These are phyloP conservation scores for Monochamus saltuarius DNA, from an alignment of 1,140 invertebrate genomes.

Conservation along the genomic window DNA sequence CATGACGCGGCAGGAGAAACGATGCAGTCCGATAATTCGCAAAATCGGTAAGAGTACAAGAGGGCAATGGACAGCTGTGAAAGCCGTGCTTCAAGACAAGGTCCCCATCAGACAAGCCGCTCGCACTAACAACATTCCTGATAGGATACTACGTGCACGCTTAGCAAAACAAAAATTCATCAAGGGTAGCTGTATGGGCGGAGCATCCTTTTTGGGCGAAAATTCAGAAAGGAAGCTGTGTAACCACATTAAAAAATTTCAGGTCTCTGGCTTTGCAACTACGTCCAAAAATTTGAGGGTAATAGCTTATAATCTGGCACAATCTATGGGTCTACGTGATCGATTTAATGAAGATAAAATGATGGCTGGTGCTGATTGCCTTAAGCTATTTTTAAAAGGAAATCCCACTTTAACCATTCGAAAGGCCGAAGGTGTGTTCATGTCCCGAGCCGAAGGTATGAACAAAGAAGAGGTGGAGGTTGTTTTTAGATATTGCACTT, in stretches of 20 bases:
- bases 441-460: slow-evolving; percentile 19
- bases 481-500: no score
- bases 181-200: no score
- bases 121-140: neutral
- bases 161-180: no score
- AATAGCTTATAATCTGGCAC: no score
- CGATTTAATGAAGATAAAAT: slow-evolving; percentile 28
- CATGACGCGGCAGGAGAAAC: neutral
- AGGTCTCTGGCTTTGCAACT: no score
- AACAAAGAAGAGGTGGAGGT: neutral
- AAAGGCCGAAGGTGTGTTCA: slow-evolving; percentile 31
- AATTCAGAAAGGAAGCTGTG: no score
- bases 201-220: no score
- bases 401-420: slow-evolving; percentile 27
- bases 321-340: no score
- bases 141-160: neutral
- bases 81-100: slow-evolving; percentile 1
- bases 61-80: neutral
- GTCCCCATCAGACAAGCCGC: neutral
- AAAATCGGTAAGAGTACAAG: neutral
- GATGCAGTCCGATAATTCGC: neutral
- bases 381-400: slow-evolving; percentile 28
- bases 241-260: no score
- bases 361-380: slow-evolving; percentile 34
- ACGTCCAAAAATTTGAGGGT: no score